phyloP scores from a whole-genome alignment of 1,140 invertebrate species.

The Antheraea pernyi region DNA sequence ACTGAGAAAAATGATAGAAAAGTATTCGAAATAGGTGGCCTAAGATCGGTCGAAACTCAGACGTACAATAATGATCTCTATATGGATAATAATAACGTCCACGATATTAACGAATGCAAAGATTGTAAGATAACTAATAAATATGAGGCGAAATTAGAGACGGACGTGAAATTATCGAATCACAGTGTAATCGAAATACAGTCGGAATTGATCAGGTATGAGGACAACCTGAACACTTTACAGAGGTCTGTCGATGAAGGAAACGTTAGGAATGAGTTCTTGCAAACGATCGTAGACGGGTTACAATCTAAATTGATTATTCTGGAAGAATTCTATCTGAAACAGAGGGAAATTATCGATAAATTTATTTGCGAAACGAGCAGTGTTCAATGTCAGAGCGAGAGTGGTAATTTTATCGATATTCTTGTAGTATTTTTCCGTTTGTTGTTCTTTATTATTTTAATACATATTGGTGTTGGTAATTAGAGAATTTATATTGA shows the following conservation, averaged over 20 bases:
- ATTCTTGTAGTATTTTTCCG: constrained; percentile 11
- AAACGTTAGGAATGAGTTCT: constrained; percentile 37
- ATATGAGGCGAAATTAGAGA: constrained; percentile 47
- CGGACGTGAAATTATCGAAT: constrained; percentile 30
- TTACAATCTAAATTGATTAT: constrained; percentile 40
- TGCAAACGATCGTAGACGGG: constrained; percentile 38
- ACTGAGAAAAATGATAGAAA: neutral
- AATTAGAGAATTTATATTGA: neutral
- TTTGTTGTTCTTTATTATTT: neutral
- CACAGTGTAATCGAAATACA: constrained; percentile 22
- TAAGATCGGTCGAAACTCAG: constrained; percentile 18
- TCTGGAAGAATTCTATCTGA: constrained; percentile 40
- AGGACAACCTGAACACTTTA: constrained; percentile 47
- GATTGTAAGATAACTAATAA: constrained; percentile 43
- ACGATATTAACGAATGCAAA: constrained; percentile 40
- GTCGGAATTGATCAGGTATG: constrained; percentile 37
- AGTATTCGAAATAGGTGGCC: neutral
- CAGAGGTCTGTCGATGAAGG: constrained; percentile 44
- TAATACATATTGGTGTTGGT: neutral
- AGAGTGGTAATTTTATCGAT: constrained; percentile 46
- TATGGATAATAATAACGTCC: constrained; percentile 27
- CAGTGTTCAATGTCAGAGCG: constrained; percentile 40
- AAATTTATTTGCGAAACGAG: constrained; percentile 27
- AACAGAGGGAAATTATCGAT: constrained; percentile 35
- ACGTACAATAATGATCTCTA: constrained; percentile 25